Base-by-base conservation (phyloP, 1,140 invertebrate species). In the Rhyzopertha dominica region DNA sequence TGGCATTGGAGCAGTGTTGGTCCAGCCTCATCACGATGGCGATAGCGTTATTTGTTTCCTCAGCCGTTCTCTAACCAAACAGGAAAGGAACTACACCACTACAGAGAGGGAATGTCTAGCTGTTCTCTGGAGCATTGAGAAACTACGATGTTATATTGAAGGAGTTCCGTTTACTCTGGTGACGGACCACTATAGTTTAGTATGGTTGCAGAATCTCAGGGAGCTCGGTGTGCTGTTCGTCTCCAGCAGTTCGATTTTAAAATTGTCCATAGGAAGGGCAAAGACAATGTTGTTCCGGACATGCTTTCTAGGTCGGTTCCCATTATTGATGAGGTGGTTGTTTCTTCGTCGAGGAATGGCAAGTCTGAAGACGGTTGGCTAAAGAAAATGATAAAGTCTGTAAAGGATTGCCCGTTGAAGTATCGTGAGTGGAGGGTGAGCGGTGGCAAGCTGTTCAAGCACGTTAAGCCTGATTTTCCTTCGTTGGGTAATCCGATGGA, bases 101-200 rank as follows among this genome's bases (percentile, higher is more conserved):
- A 68, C 61, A 1, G 63, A 73, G 53, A 52, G 51, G 42, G 73
- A 75, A 60, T 59, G 58, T 24, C 47, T 74, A 5, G 72, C 67
- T 5, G 38, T 74, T 10, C 36, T 71, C 9, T 61, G 52, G 38
- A 60, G 56, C 0, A 56, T 71, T 1, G 25, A 57, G 37, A 53
- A 53, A 40, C 41, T 60, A 7, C 28, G 59, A 9, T 44, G 28
- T 7, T 62, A 62, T 26, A 18, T 62, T 2, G 57, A 61, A 22
- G 57, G 59, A 5, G 34, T 34, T 8, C 24, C 30, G 1, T 51
- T 57, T 35, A 61, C 35, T 3, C 40, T 60, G 0, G 25, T 56
- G 2, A 52, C 56, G 1, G 60, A 60, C 20, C 58, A 62, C 35
- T 41, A 52, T 9, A 26, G 47, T 7, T 25, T 56, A 26, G 37